Conservation (phyloP, 1,140 invertebrate genomes). For the Drosophila quadrilineata region DNA sequence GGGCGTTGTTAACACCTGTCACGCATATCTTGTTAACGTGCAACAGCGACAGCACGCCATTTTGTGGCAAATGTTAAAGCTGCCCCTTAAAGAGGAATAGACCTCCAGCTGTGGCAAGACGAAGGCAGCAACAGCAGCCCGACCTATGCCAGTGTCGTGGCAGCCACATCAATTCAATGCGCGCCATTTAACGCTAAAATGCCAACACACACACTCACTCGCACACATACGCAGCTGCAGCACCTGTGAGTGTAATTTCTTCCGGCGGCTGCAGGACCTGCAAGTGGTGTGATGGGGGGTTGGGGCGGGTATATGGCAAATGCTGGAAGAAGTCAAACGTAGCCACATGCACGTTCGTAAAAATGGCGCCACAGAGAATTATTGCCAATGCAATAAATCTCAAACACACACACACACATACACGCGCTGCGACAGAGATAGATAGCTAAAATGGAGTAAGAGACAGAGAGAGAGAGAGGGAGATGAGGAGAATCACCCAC, state of each 20-base stretch:
- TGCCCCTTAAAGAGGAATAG: no score
- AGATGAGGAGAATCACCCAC: conserved; percentile 73
- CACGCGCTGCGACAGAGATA: background rate
- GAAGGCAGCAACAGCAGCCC: background rate
- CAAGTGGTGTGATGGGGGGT: conserved; percentile 18
- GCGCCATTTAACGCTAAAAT: conserved; percentile 76
- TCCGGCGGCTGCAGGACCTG: conserved; percentile 49
- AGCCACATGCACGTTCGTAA: conserved; percentile 55
- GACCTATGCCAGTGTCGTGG: conserved; percentile 7
- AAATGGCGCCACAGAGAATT: conserved; percentile 70
- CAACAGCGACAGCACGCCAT: conserved; percentile 17
- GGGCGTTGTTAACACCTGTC: conserved; percentile 41
- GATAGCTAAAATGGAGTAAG: background rate
- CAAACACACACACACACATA: conserved; percentile 29
- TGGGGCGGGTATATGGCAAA: background rate
- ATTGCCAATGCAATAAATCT: conserved; percentile 80
- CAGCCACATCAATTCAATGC: conserved; percentile 68
- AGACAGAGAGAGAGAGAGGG: background rate
- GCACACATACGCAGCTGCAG: conserved; percentile 18
- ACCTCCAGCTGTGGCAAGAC: conserved; percentile 4
- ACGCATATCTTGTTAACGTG: conserved; percentile 46
- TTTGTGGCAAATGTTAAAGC: conserved; percentile 44
- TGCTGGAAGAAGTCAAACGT: conserved; percentile 57
- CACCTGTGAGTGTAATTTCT: conserved; percentile 66
- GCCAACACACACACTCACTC: conserved; percentile 37